Conservation (phyloP, 2,113 vertebrate genomes). For the Felis catus region F.catus_Fca126_mat1.0 CM031420.1:152252501-152253000, state of each 20-base stretch:
- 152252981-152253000: neutral
- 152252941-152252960: neutral
- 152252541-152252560: constrained; percentile 24
- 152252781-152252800: neutral
- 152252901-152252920: neutral
- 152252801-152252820: neutral
- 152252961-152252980: neutral
- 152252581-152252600: neutral
- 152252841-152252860: neutral
- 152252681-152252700: neutral
- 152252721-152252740: neutral
- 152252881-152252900: neutral
- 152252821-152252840: neutral
- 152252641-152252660: neutral
- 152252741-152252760: neutral
- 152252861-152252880: neutral
- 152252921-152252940: neutral
- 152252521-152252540: constrained; percentile 49
- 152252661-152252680: neutral
- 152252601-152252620: neutral
- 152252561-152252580: neutral
- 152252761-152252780: neutral
- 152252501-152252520: constrained; percentile 98
- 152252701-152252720: neutral
- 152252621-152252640: neutral